Evolutionary conservation across 2,888 invertebrate genomes (phyloP).

Genomic region (Mesorhabditis sp.): DNA sequence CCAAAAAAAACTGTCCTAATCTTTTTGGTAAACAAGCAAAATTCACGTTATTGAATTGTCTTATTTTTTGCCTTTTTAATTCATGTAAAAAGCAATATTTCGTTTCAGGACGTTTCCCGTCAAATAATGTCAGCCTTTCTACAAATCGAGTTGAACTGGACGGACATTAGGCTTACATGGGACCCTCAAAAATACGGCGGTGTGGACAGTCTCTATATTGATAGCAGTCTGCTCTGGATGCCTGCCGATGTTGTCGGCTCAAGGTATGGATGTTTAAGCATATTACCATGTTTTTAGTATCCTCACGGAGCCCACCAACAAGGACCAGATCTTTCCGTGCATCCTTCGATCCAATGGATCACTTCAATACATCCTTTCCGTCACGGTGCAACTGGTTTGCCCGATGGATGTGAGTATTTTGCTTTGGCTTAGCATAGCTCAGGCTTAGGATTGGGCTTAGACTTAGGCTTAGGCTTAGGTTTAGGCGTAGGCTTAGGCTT

Average conservation of each 20-base stretch:
- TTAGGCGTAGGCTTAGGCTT: too few relatives aligned
- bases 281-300: background rate
- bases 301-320: background rate
- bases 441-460: too few relatives aligned
- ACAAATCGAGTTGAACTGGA: background rate
- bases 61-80: too few relatives aligned
- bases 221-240: background rate
- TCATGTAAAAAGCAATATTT: too few relatives aligned
- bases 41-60: too few relatives aligned
- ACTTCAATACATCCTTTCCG: background rate
- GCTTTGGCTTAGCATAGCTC: too few relatives aligned
- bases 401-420: background rate
- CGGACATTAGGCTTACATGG: background rate
- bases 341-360: background rate
- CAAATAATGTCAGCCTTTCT: background rate
- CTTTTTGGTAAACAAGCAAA: too few relatives aligned
- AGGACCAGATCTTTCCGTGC: background rate
- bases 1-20: too few relatives aligned
- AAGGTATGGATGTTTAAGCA: too few relatives aligned
- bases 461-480: too few relatives aligned
- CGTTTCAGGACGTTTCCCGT: background rate
- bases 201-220: background rate
- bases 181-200: background rate
- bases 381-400: background rate
- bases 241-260: background rate